Percentiles rank a stretch among this genome's conserved stretches.
phyloP scores from a whole-genome alignment of 92 coral and sea anemone species.

The Porites divaricata region DNA sequence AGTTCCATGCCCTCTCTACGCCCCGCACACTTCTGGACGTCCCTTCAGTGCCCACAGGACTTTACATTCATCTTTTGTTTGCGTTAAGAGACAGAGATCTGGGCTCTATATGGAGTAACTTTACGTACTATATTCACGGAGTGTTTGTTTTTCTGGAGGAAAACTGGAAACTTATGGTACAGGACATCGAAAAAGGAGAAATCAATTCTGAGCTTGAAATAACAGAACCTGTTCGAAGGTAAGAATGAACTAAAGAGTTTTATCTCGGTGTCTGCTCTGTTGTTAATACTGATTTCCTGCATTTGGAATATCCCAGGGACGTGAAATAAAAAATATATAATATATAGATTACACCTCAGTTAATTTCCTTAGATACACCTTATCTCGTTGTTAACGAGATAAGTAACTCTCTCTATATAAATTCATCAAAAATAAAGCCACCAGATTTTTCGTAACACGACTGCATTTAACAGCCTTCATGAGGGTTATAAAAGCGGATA shows the following conservation, averaged over 20 bases:
- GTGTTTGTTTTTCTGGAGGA: constrained; percentile 59
- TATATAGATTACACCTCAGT: no score
- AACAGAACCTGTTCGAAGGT: constrained; percentile 46
- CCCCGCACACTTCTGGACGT: constrained; percentile 50
- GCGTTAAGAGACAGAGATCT: constrained; percentile 56
- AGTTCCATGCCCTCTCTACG: constrained; percentile 57
- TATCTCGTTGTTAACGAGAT: no score
- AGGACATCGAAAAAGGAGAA: constrained; percentile 45
- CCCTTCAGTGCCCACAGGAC: constrained; percentile 50
- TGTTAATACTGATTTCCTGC: background rate
- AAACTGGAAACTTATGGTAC: constrained; percentile 52
- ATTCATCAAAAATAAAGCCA: no score
- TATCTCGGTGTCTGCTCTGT: background rate
- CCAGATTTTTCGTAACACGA: no score
- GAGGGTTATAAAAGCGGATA: no score
- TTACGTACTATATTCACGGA: constrained; percentile 59
- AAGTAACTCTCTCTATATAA: no score
- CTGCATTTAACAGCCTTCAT: no score
- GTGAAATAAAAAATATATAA: no score
- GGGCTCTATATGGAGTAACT: constrained; percentile 45
- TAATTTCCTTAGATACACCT: no score
- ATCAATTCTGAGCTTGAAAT: constrained; percentile 47
- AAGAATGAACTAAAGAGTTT: background rate
- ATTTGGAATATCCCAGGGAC: no score
- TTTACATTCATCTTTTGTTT: constrained; percentile 55